Evolutionary conservation across 2,888 invertebrate genomes (phyloP).

Genomic region (Trachelus tabidus): DNA sequence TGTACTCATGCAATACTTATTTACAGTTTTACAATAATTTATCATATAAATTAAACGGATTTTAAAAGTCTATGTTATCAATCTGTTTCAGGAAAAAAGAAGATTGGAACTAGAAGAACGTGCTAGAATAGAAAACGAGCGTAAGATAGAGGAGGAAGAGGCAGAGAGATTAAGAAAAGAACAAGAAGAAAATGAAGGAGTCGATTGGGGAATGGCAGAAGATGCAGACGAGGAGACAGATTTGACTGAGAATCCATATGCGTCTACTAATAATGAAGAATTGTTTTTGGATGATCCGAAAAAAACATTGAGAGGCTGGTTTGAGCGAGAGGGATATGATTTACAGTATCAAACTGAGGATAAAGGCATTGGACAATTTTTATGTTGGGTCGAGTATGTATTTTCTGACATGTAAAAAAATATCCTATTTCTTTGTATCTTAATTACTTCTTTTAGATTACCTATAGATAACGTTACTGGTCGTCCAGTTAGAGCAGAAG

Average conservation of each 20-base stretch:
- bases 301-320: slow-evolving; percentile 92
- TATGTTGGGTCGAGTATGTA: slow-evolving; percentile 77
- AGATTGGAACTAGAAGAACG: slow-evolving; percentile 57
- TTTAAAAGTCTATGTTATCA: background rate
- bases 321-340: slow-evolving; percentile 91
- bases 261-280: slow-evolving; percentile 85
- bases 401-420: slow-evolving; percentile 7
- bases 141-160: slow-evolving; percentile 67
- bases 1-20: background rate
- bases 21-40: background rate
- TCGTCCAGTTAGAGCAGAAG: slow-evolving; percentile 84
- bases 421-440: slow-evolving; percentile 19
- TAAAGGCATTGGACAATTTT: slow-evolving; percentile 84
- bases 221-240: slow-evolving; percentile 90
- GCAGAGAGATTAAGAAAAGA: slow-evolving; percentile 68
- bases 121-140: slow-evolving; percentile 62
- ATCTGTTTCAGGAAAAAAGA: slow-evolving; percentile 44
- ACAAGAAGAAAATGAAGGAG: slow-evolving; percentile 76
- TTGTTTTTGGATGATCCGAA: slow-evolving; percentile 94
- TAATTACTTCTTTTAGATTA: slow-evolving; percentile 69
- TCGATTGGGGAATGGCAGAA: slow-evolving; percentile 96
- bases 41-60: background rate
- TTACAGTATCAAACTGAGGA: slow-evolving; percentile 90
- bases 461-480: slow-evolving; percentile 85
- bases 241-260: slow-evolving; percentile 85